phyloP scores from a whole-genome alignment of 2,888 invertebrate genomes.

The Bombylius major region DNA sequence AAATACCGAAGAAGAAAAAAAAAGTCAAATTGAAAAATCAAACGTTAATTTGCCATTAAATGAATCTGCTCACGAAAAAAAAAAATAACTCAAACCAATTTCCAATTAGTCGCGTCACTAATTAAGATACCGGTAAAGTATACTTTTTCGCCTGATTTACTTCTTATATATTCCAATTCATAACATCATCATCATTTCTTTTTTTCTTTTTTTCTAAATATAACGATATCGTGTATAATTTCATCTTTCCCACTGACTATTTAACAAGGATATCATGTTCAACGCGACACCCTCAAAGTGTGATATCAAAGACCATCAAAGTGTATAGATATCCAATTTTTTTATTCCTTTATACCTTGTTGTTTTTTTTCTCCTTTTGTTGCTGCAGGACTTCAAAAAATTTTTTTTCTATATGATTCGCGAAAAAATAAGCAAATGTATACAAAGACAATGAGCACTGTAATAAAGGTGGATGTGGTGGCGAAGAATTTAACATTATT shows the following conservation, averaged over 20 bases:
- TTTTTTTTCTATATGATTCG: not conserved
- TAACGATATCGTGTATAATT: too few relatives aligned
- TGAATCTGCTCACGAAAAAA: not conserved
- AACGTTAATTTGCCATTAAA: not conserved
- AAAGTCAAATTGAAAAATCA: not conserved
- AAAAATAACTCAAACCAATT: not conserved
- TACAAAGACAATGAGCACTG: not conserved
- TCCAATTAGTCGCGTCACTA: conserved; percentile 6
- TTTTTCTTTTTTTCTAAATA: not conserved
- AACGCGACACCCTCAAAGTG: not conserved
- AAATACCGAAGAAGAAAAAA: too few relatives aligned
- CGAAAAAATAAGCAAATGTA: not conserved
- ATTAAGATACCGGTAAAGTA: not conserved
- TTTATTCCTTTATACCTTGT: not conserved
- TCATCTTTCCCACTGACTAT: not conserved
- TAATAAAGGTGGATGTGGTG: not conserved
- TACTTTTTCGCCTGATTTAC: conserved; percentile 3
- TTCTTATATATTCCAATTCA: not conserved
- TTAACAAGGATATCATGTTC: not conserved
- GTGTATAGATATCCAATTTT: not conserved
- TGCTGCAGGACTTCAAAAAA: too few relatives aligned
- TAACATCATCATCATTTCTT: not conserved
- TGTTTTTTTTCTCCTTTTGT: not conserved
- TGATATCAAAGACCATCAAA: not conserved
- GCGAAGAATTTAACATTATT: not conserved